Percentiles rank a stretch among this genome's conserved stretches.
These are phyloP conservation scores for Psittacula cyanocephala DNA, from an alignment of 2,113 vertebrate genomes.

Conservation along the genomic window DNA sequence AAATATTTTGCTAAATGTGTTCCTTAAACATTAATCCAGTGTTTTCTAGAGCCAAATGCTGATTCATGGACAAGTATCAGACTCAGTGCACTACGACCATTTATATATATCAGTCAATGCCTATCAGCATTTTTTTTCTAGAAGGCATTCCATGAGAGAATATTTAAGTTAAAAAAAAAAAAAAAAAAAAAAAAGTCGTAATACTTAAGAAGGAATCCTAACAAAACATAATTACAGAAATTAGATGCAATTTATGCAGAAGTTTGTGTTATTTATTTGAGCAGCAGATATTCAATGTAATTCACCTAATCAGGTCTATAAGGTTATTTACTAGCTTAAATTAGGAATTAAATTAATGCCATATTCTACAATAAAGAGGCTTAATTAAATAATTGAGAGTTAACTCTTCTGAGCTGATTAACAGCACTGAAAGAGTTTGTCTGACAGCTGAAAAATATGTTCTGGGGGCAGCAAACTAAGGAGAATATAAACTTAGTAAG, in stretches of 20 bases:
- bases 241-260: neutral
- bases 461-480: neutral
- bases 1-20: neutral
- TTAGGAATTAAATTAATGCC: conserved; percentile 39
- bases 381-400: conserved; percentile 43
- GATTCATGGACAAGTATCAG: neutral
- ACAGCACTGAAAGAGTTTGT: neutral
- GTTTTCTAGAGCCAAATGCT: neutral
- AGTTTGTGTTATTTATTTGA: neutral
- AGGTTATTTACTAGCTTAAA: conserved; percentile 40
- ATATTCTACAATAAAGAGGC: conserved; percentile 4
- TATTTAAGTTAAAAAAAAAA: neutral
- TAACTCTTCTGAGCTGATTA: conserved; percentile 9
- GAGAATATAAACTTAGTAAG: neutral
- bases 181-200: neutral
- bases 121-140: neutral
- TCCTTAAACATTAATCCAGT: neutral
- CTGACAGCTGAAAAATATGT: neutral
- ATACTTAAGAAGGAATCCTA: neutral
- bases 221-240: neutral
- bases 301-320: conserved; percentile 12
- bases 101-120: neutral
- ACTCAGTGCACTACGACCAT: neutral
- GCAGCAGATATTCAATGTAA: neutral
- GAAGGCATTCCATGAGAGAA: neutral